Percentiles rank a stretch among this genome's conserved stretches.
These are phyloP conservation scores for Leucoraja ocellata DNA, from an alignment of 2,797 vertebrate genomes.

Conservation along the genomic window DNA sequence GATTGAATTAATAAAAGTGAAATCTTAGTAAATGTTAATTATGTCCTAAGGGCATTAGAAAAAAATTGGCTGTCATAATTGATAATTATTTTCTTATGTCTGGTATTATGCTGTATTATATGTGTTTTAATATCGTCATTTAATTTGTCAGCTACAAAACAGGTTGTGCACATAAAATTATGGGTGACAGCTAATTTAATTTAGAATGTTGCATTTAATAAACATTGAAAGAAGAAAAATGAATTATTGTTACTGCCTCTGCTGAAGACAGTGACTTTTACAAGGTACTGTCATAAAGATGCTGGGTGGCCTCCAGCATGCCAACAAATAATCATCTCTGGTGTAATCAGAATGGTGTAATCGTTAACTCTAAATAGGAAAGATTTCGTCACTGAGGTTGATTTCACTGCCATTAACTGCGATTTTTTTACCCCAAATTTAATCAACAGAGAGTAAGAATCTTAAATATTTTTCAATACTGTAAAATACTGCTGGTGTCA, in stretches of 20 bases:
- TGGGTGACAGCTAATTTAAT: not conserved
- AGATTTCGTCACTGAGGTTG: not conserved
- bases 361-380: not conserved
- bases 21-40: conserved; percentile 7
- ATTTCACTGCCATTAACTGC: not conserved
- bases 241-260: not conserved
- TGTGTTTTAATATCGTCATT: not conserved
- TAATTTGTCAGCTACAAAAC: not conserved
- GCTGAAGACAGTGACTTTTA: not conserved
- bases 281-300: not conserved
- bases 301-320: not conserved
- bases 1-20: not conserved
- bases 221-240: not conserved
- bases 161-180: not conserved
- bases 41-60: not conserved
- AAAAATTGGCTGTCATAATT: not conserved
- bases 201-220: not conserved
- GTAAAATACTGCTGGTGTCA: too few species aligned
- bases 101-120: not conserved
- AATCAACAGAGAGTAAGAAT: not conserved
- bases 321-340: not conserved
- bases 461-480: not conserved
- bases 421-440: too few species aligned
- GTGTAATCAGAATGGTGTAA: not conserved
- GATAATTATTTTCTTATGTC: not conserved